These are phyloP conservation scores for Leucoraja ocellata DNA, from an alignment of 2,797 vertebrate genomes.

Conservation along the genomic window DNA sequence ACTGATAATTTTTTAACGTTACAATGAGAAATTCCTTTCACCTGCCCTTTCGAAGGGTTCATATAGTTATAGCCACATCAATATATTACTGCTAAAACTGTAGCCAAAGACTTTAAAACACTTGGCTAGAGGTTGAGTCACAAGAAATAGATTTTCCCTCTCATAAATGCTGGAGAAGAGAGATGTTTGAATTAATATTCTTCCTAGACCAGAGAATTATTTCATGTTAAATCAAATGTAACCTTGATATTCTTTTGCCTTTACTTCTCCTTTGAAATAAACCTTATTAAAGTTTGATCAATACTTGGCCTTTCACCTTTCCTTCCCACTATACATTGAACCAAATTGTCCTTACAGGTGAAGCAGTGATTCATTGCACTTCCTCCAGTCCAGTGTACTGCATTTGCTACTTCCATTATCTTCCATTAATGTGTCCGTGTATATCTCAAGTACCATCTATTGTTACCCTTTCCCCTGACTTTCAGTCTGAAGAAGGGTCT, in stretches of 20 bases:
- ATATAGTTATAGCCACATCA: not conserved
- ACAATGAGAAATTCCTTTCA: slow-evolving; percentile 19
- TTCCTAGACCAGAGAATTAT: not conserved
- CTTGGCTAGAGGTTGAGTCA: not conserved
- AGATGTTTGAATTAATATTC: slow-evolving; percentile 20
- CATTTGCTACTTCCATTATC: no score
- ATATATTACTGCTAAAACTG: not conserved
- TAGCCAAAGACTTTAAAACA: not conserved
- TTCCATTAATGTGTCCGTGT: no score
- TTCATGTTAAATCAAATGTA: not conserved
- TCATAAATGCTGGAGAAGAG: not conserved
- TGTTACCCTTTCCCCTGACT: no score
- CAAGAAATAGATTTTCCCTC: not conserved
- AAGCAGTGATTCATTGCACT: no score
- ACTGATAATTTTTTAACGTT: not conserved
- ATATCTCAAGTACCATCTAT: no score
- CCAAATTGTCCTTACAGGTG: no score
- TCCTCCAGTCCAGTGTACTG: no score
- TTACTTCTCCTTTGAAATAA: not conserved
- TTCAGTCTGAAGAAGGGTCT: no score
- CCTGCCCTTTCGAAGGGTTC: not conserved
- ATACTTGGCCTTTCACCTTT: no score
- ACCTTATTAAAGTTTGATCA: not conserved
- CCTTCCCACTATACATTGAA: no score
- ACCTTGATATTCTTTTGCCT: slow-evolving; percentile 1